Evolutionary conservation across 2,888 invertebrate genomes (phyloP).

Genomic region (Brenthis hecate): DNA sequence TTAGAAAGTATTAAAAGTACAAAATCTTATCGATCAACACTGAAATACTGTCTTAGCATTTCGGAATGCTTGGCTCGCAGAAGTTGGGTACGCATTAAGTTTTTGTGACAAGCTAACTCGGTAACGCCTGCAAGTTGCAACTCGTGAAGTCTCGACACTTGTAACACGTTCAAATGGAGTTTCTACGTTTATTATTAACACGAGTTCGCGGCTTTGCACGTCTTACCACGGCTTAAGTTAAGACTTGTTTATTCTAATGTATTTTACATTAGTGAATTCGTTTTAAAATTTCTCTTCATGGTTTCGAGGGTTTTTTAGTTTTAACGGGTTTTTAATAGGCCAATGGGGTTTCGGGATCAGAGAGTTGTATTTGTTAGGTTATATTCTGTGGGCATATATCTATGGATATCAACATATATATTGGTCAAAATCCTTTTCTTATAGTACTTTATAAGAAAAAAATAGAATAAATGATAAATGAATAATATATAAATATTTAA

Average conservation of each 20-base stretch:
- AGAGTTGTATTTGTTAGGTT: no score
- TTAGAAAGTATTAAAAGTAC: no score
- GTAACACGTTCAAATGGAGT: constrained; percentile 47
- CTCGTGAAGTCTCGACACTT: constrained; percentile 46
- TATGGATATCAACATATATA: no score
- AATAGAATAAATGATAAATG: no score
- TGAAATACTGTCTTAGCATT: constrained; percentile 32
- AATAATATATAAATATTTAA: no score
- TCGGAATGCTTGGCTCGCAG: constrained; percentile 43
- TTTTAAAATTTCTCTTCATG: not conserved
- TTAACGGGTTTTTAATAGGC: no score
- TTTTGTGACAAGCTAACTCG: constrained; percentile 70
- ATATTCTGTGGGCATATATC: no score
- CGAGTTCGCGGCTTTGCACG: constrained; percentile 39
- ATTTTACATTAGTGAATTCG: not conserved
- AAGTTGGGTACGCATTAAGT: constrained; percentile 51
- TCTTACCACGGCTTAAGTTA: constrained; percentile 23
- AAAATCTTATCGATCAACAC: constrained; percentile 16
- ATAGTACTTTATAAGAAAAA: no score
- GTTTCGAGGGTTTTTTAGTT: not conserved
- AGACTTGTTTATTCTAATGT: not conserved
- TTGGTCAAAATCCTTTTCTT: no score
- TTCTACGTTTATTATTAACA: constrained; percentile 45
- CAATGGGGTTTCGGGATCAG: no score
- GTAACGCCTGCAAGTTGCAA: constrained; percentile 39